These are phyloP conservation scores for Ardeotis arabs DNA, from an alignment of 2,113 vertebrate genomes.

Conservation along the genomic window DNA sequence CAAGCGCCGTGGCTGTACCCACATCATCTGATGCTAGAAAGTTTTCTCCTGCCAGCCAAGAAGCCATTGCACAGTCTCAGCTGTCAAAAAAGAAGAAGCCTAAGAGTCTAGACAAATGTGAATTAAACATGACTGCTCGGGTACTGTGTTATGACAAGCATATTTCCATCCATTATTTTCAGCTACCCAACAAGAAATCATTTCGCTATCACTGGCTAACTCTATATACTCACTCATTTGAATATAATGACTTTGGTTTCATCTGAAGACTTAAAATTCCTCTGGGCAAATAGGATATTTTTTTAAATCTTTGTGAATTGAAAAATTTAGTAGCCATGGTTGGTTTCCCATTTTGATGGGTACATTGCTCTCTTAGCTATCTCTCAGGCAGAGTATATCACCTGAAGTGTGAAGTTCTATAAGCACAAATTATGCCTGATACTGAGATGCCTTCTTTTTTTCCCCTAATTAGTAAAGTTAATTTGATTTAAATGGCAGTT, in stretches of 20 bases:
- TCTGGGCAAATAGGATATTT: conserved; percentile 3
- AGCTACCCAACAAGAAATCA: conserved; percentile 48
- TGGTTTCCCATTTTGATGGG: conserved; percentile 53
- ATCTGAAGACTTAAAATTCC: conserved; percentile 44
- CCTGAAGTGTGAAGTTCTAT: conserved; percentile 62
- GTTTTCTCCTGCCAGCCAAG: neutral
- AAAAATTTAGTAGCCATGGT: conserved; percentile 50
- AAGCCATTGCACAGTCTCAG: neutral
- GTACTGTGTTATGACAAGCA: conserved; percentile 7
- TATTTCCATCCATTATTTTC: conserved; percentile 46
- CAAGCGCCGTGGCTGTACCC: rapidly evolving
- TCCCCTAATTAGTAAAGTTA: conserved; percentile 74
- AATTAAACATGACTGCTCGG: neutral
- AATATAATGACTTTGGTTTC: conserved; percentile 49
- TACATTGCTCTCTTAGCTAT: conserved; percentile 55
- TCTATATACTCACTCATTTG: conserved; percentile 53
- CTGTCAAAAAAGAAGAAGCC: neutral
- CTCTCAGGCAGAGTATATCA: conserved; percentile 62
- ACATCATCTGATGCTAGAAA: neutral
- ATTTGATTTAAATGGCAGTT: conserved; percentile 77
- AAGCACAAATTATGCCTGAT: conserved; percentile 68
- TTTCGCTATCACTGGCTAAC: conserved; percentile 39
- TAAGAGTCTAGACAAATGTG: neutral
- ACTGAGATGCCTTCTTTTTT: conserved; percentile 55
- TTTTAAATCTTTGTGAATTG: conserved; percentile 4